phyloP scores from a whole-genome alignment of 2,797 vertebrate genomes.

The Coccyzus lansbergi region DNA sequence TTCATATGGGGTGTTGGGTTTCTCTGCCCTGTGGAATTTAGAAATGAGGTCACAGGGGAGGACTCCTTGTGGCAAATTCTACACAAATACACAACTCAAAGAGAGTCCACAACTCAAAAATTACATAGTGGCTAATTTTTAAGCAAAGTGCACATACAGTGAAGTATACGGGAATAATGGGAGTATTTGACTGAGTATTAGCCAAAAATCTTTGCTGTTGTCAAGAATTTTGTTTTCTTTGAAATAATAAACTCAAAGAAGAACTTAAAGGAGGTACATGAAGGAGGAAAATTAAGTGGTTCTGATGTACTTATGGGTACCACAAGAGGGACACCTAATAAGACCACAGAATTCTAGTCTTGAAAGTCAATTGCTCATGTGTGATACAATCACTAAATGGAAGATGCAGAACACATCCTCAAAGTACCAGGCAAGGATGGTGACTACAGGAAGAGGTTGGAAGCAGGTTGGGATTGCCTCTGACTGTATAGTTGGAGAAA shows the following conservation, averaged over 20 bases:
- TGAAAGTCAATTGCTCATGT: not conserved
- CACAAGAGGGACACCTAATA: not conserved
- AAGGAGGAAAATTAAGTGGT: not conserved
- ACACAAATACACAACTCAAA: not conserved
- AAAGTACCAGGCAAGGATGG: not conserved
- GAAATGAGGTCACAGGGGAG: not conserved
- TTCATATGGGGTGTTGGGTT: not conserved
- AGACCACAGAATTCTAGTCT: not conserved
- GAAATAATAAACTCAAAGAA: not conserved
- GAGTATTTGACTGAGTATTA: not conserved
- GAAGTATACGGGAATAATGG: not conserved
- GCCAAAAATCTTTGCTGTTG: not conserved
- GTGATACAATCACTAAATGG: not conserved
- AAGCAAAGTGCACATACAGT: not conserved
- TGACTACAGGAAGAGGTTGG: fast-evolving
- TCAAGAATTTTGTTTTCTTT: not conserved
- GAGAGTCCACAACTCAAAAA: not conserved
- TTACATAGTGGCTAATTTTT: not conserved
- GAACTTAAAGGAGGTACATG: not conserved
- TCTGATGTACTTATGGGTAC: not conserved
- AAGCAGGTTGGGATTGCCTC: not conserved
- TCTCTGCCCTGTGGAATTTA: not conserved
- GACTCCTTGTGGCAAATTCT: not conserved
- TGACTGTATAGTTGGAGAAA: not conserved
- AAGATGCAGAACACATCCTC: not conserved